A percentile compares a stretch with the other conserved stretches of the same genome.
These are phyloP conservation scores for Ptycholaimellus sp. DNA, from an alignment of 2,888 invertebrate genomes.

Conservation along the genomic window DNA sequence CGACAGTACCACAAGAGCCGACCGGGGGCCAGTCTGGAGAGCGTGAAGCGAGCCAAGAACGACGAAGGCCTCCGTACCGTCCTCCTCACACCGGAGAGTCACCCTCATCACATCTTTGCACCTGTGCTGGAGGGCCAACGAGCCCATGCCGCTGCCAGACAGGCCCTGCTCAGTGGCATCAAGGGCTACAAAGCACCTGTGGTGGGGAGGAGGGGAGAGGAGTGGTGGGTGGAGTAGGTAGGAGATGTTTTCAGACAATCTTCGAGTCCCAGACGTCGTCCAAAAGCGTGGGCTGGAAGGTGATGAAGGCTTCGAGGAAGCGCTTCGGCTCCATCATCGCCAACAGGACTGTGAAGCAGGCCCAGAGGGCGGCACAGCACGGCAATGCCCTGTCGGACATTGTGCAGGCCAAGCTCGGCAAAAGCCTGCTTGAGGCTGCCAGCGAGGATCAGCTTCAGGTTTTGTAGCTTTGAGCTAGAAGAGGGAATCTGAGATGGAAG, in stretches of 20 bases:
- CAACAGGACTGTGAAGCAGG: too few species aligned
- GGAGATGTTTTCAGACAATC: constrained; percentile 61
- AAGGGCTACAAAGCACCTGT: constrained; percentile 50
- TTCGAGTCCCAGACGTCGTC: constrained; percentile 62
- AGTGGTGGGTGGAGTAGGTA: too few species aligned
- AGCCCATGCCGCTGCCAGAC: constrained; percentile 11
- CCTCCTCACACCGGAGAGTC: constrained; percentile 5
- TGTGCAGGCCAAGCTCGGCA: too few species aligned
- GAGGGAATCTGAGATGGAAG: too few species aligned
- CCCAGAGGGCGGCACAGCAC: too few species aligned
- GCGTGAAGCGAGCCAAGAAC: constrained; percentile 56
- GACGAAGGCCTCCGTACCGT: constrained; percentile 5
- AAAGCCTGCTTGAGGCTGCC: too few species aligned
- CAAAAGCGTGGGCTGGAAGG: constrained; percentile 46
- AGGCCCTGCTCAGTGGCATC: constrained; percentile 34
- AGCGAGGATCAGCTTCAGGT: too few species aligned
- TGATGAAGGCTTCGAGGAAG: constrained; percentile 66
- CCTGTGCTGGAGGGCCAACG: too few species aligned
- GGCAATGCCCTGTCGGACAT: too few species aligned
- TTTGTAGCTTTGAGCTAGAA: too few species aligned
- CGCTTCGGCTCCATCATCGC: too few species aligned
- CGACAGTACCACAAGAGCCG: constrained; percentile 67
- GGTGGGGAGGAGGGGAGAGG: constrained; percentile 30
- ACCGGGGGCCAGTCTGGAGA: constrained; percentile 64
- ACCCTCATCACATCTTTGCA: too few species aligned